phyloP scores from a whole-genome alignment of 2,888 invertebrate species.

The Stegophylla sp. region DNA sequence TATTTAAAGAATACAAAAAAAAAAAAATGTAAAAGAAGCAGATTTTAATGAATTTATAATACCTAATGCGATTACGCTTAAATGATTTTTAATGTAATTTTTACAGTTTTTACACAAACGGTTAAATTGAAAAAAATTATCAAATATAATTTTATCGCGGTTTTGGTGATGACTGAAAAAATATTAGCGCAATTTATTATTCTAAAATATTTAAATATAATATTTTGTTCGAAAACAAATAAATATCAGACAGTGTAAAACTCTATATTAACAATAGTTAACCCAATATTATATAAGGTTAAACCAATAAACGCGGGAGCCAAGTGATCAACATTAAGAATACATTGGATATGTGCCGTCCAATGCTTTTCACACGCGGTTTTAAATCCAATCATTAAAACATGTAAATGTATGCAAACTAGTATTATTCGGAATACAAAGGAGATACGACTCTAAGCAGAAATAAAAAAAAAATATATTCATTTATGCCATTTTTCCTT shows the following conservation, averaged over 20 bases:
- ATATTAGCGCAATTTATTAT: not conserved
- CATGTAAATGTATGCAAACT: slow-evolving; percentile 51
- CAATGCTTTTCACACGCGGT: slow-evolving; percentile 1
- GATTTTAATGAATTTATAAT: not conserved
- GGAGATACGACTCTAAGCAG: slow-evolving; percentile 9
- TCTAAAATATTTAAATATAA: not conserved
- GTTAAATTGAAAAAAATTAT: too few relatives aligned
- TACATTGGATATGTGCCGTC: not conserved
- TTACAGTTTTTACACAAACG: not conserved
- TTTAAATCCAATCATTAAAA: slow-evolving; percentile 50
- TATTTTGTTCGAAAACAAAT: not conserved
- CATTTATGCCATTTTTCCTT: slow-evolving; percentile 32
- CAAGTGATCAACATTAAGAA: not conserved
- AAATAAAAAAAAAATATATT: slow-evolving; percentile 45
- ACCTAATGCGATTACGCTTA: not conserved
- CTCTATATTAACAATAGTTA: too few relatives aligned
- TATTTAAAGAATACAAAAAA: not conserved
- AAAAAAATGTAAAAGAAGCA: not conserved
- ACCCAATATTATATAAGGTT: not conserved
- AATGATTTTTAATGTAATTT: not conserved
- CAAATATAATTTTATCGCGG: not conserved
- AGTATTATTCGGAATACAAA: slow-evolving; percentile 53
- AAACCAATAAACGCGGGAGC: not conserved
- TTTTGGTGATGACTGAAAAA: not conserved
- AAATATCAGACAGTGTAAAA: too few relatives aligned